These are phyloP conservation scores for Dryas iulia DNA, from an alignment of 1,140 invertebrate genomes.

Conservation along the genomic window DNA sequence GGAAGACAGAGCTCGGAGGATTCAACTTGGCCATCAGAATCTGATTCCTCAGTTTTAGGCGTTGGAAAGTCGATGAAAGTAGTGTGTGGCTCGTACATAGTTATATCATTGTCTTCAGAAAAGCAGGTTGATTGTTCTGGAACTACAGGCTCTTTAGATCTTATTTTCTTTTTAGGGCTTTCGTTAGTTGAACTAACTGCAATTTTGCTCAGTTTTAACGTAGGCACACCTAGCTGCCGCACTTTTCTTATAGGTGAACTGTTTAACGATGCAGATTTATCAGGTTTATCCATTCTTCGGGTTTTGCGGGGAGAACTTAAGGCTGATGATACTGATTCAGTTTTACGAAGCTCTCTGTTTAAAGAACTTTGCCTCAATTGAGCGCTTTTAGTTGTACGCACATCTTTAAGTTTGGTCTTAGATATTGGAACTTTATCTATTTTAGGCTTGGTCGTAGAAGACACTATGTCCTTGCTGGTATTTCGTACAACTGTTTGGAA, in stretches of 20 bases:
- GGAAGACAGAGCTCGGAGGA: conserved; percentile 71
- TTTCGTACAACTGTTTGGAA: conserved; percentile 73
- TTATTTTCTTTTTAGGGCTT: conserved; percentile 66
- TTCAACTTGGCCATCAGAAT: conserved; percentile 65
- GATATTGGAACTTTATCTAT: conserved; percentile 58
- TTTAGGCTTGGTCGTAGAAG: conserved; percentile 50
- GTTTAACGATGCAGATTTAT: conserved; percentile 72
- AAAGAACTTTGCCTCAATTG: conserved; percentile 67
- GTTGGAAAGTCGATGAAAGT: conserved; percentile 61
- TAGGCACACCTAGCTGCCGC: conserved; percentile 64
- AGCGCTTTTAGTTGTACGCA: conserved; percentile 58
- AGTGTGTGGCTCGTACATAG: conserved; percentile 77
- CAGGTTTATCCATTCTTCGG: conserved; percentile 71
- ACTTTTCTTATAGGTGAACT: conserved; percentile 77
- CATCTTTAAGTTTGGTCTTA: conserved; percentile 58
- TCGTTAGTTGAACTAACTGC: conserved; percentile 62
- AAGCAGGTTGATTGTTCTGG: conserved; percentile 52
- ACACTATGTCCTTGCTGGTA: conserved; percentile 54
- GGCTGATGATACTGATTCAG: conserved; percentile 58
- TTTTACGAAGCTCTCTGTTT: conserved; percentile 61
- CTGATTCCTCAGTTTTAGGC: conserved; percentile 67
- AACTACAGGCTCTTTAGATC: conserved; percentile 50
- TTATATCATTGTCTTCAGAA: conserved; percentile 70
- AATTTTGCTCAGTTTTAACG: conserved; percentile 54
- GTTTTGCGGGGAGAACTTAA: conserved; percentile 72